Evolutionary conservation across 2,797 vertebrate species (phyloP), one percentile per base, ranked within the genome.

Genomic region (Sebastolobus alascanus): DNA sequence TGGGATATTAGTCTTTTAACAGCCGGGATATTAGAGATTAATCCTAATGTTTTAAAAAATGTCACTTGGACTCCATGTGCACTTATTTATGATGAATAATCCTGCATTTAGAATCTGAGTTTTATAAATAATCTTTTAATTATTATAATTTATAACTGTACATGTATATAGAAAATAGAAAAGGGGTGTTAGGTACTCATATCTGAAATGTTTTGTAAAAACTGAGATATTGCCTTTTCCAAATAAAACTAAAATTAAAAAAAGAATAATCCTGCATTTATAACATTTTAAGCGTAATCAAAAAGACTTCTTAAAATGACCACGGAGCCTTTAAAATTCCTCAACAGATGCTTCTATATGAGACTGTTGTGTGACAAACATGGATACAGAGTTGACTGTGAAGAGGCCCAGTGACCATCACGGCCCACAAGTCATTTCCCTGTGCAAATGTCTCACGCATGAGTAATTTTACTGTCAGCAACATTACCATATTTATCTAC

Each of bases 401-500:
- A 46, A 64, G 55, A 63, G 27, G 38, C 33, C 12, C 6, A 5
- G 40, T 22, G 4, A 40, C 46, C 12, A 2, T 38, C 10, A 60
- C 16, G 6, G 61, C 29, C 31, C 63, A 68, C 25, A 73, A 73
- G 46, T 76, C 5, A 55, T 86, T 79, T 80, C 35, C 55, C 33
- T 46, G 31, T 76, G 37, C 54, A 76, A 69, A 80, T 37, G 38
- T 50, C 25, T 74, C 0, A 56, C 58, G 64, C 67, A 52, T 86
- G 68, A 81, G 14, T 56, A 3, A 75, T 75, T 78, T 73, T 18
- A 27, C 31, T 2, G 75, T 72, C 12, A 14, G 1, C 25, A 7
- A n/a, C n/a, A 75, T 84, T 68, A 43, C 20, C 46, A 72, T 77
- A 54, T 86, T 67, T 52, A 79, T 69, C 52, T 73, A 2, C 27